Evolutionary conservation across 92 coral and sea anemone species (phyloP).

Genomic region (Nematostella vectensis): DNA sequence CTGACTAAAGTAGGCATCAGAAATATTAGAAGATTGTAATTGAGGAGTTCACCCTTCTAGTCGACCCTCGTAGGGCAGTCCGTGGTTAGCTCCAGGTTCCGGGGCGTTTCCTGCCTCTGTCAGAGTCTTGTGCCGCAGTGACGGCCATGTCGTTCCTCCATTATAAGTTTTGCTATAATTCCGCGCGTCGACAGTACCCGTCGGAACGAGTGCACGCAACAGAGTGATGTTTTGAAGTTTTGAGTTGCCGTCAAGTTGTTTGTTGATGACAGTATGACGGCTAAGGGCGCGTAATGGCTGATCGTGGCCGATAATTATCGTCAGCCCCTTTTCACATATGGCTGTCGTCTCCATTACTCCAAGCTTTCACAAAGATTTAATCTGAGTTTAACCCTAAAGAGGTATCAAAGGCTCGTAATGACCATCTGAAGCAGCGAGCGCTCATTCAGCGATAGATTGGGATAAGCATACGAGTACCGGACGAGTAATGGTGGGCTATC

Average conservation of each 20-base stretch:
- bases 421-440: constrained; percentile 16
- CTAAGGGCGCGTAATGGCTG: background rate
- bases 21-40: too few species aligned
- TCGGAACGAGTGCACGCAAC: background rate
- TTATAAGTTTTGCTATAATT: too few species aligned
- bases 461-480: constrained; percentile 7
- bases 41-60: too few species aligned
- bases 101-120: too few species aligned
- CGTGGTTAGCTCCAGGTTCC: too few species aligned
- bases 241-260: constrained; percentile 1
- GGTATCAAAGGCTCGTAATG: constrained; percentile 51
- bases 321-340: background rate
- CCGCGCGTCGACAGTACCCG: too few species aligned
- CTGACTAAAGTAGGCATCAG: too few species aligned
- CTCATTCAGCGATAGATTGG: constrained; percentile 18
- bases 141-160: too few species aligned
- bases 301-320: constrained; percentile 1
- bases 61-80: too few species aligned
- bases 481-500: constrained; percentile 1
- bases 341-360: constrained; percentile 14
- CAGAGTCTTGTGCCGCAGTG: too few species aligned
- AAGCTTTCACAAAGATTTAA: constrained; percentile 71
- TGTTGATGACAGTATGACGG: constrained; percentile 1
- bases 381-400: constrained; percentile 70
- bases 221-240: constrained; percentile 4